Conservation (phyloP, 2,113 vertebrate species). For the Amblyopsis rosae region DNA sequence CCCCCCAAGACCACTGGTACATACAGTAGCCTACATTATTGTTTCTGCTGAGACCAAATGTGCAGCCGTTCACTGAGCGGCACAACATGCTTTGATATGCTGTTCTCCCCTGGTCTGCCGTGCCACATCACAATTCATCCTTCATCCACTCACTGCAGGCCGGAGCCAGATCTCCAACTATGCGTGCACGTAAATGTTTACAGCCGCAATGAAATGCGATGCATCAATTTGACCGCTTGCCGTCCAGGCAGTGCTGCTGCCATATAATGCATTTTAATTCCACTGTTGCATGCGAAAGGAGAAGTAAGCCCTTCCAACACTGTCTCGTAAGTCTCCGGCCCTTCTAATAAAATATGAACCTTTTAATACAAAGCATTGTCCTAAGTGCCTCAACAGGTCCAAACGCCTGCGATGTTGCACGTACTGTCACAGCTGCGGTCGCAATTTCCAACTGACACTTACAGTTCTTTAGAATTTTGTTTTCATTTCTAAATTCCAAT, state of each 20-base stretch:
- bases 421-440: no score
- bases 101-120: no score
- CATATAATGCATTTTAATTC: conserved; percentile 50
- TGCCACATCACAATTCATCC: not conserved
- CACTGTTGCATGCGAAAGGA: conserved; percentile 41
- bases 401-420: no score
- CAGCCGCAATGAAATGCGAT: conserved; percentile 52
- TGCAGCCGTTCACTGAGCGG: no score
- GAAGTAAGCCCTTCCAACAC: conserved; percentile 56
- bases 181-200: conserved; percentile 29
- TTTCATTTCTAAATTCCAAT: no score
- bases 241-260: no score
- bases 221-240: conserved; percentile 44
- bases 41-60: not conserved
- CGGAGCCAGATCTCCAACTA: not conserved
- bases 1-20: no score
- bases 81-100: no score
- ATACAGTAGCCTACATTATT: not conserved
- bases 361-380: no score
- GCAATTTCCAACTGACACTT: no score
- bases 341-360: not conserved
- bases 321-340: conserved; percentile 37
- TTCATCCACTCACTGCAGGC: not conserved
- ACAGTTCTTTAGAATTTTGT: no score
- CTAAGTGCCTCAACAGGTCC: no score